Percentiles rank a stretch among this genome's conserved stretches.
phyloP scores from a whole-genome alignment of 2,113 vertebrate species.

The Eudyptes chrysolophus region DNA sequence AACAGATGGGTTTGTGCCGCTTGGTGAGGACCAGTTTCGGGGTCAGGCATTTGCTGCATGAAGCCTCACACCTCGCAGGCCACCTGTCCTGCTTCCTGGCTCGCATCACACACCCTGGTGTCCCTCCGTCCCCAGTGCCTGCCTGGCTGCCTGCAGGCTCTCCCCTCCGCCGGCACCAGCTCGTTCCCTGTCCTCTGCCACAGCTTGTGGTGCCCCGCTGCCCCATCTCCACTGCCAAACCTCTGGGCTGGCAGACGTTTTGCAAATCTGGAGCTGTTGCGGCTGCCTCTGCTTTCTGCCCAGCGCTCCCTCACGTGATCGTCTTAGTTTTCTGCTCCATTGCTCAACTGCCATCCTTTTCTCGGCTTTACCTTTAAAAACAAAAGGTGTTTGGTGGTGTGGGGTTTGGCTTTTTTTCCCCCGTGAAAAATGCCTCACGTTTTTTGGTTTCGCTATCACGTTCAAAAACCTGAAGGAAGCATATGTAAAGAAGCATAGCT shows the following conservation, averaged over 20 bases:
- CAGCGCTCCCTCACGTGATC: background rate
- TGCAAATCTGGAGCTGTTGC: background rate
- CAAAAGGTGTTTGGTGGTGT: background rate
- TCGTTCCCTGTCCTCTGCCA: background rate
- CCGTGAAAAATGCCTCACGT: background rate
- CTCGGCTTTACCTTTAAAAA: background rate
- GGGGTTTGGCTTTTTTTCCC: background rate
- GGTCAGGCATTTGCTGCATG: fast-evolving
- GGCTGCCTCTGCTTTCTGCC: background rate
- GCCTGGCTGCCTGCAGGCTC: background rate
- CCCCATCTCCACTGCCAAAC: background rate
- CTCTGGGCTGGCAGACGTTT: background rate
- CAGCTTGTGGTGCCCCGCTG: fast-evolving
- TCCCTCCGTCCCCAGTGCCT: background rate
- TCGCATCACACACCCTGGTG: too few relatives aligned
- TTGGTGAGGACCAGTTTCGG: fast-evolving
- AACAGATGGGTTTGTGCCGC: fast-evolving
- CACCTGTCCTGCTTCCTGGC: background rate
- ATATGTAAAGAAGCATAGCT: fast-evolving
- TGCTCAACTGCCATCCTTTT: fast-evolving
- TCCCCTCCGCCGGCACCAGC: fast-evolving
- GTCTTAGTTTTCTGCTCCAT: background rate
- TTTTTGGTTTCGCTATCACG: background rate
- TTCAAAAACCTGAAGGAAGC: background rate
- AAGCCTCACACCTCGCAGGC: background rate